Evolutionary conservation across 2,888 invertebrate genomes (phyloP).

Genomic region (Drosophila buzzatii): DNA sequence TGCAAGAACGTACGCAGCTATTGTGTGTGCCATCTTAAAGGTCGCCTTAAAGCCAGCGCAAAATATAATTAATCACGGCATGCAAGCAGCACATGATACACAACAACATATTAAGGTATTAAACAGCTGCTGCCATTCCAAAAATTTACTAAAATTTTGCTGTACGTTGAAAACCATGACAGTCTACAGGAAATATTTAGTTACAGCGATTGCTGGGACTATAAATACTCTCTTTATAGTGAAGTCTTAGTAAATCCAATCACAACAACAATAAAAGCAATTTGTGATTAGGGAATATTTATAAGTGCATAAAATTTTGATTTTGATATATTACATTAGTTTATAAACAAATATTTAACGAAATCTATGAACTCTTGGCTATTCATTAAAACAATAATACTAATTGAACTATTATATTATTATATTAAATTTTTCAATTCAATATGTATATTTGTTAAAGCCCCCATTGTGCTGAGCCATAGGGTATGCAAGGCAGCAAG

Average conservation of each 20-base stretch:
- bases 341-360: not conserved
- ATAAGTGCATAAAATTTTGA: too few relatives aligned
- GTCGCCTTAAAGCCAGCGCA: constrained; percentile 57
- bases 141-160: constrained; percentile 42
- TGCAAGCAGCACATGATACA: constrained; percentile 50
- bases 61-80: constrained; percentile 61
- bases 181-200: constrained; percentile 4
- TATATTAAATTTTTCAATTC: too few relatives aligned
- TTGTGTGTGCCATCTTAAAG: constrained; percentile 36
- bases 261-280: too few relatives aligned
- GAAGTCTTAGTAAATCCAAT: not conserved
- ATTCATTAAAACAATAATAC: too few relatives aligned
- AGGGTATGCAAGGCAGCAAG: constrained; percentile 25
- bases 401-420: too few relatives aligned
- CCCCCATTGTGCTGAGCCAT: not conserved
- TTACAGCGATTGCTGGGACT: not conserved
- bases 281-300: too few relatives aligned
- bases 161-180: constrained; percentile 57
- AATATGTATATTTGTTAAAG: too few relatives aligned
- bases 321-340: not conserved
- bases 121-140: constrained; percentile 52
- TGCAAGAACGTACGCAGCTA: not conserved
- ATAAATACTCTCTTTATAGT: constrained; percentile 3
- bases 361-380: too few relatives aligned
- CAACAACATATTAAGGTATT: constrained; percentile 40